Evolutionary conservation across 2,888 invertebrate species (phyloP).

Genomic region (Drosophila conformis): DNA sequence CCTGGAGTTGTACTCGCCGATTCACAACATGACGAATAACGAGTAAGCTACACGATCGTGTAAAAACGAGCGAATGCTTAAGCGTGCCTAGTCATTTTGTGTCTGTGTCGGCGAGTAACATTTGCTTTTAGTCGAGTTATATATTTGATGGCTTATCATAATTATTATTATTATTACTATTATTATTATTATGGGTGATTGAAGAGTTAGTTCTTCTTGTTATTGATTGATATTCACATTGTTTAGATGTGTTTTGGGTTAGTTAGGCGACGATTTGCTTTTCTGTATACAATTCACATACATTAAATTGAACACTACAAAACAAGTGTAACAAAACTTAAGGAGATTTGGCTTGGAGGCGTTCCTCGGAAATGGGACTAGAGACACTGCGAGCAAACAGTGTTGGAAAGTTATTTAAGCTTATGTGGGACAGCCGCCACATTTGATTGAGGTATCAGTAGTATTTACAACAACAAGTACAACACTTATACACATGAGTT

Average conservation of each 20-base stretch:
- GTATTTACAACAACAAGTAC: constrained; percentile 52
- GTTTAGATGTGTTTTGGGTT: constrained; percentile 32
- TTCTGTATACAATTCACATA: constrained; percentile 84
- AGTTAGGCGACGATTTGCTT: constrained; percentile 82
- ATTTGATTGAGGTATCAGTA: constrained; percentile 15
- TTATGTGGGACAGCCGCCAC: constrained; percentile 8
- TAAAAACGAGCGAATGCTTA: constrained; percentile 25
- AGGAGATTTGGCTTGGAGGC: constrained; percentile 76
- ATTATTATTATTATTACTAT: constrained; percentile 9
- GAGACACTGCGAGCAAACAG: constrained; percentile 4
- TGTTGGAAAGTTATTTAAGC: constrained; percentile 23
- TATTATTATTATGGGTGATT: constrained; percentile 9
- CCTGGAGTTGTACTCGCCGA: constrained; percentile 69
- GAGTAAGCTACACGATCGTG: constrained; percentile 36
- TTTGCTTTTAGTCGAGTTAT: constrained; percentile 16
- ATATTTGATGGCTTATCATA: constrained; percentile 16
- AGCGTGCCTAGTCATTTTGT: constrained; percentile 62
- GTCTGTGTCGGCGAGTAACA: constrained; percentile 52
- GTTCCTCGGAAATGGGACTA: constrained; percentile 15
- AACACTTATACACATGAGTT: constrained; percentile 42
- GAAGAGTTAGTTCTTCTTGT: constrained; percentile 11
- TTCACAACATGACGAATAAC: constrained; percentile 65
- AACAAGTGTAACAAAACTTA: constrained; percentile 85
- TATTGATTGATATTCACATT: constrained; percentile 55
- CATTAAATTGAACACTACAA: constrained; percentile 85